Percentiles rank a stretch among this genome's conserved stretches.
These are phyloP conservation scores for Labrus mixtus DNA, from an alignment of 2,113 vertebrate genomes.

Conservation along the genomic window DNA sequence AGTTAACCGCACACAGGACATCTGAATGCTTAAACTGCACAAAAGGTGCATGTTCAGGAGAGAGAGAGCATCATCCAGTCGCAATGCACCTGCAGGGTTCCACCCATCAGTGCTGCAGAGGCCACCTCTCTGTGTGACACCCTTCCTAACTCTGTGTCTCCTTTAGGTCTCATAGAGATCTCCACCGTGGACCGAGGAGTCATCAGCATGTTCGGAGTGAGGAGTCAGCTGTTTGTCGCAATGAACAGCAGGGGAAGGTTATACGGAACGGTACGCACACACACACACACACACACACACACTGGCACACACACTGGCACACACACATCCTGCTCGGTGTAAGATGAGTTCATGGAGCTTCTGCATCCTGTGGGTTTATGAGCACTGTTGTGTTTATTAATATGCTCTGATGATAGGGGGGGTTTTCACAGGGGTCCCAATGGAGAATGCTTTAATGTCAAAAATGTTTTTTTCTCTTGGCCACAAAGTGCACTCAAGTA, in stretches of 20 bases:
- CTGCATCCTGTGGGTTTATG: slow-evolving; percentile 66
- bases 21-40: slow-evolving; percentile 21
- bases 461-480: slow-evolving; percentile 21
- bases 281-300: not conserved
- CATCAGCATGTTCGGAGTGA: slow-evolving; percentile 94
- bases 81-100: slow-evolving; percentile 82
- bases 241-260: slow-evolving; percentile 95
- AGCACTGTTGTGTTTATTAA: slow-evolving; percentile 67
- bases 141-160: slow-evolving; percentile 47
- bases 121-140: slow-evolving; percentile 38
- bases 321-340: slow-evolving; percentile 48
- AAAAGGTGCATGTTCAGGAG: slow-evolving; percentile 11
- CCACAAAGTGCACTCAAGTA: not conserved
- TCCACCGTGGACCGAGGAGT: slow-evolving; percentile 95
- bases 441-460: slow-evolving; percentile 26
- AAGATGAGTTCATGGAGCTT: slow-evolving; percentile 68
- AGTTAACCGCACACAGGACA: slow-evolving; percentile 18
- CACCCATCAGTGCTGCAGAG: slow-evolving; percentile 79
- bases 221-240: slow-evolving; percentile 91
- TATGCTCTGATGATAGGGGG: slow-evolving; percentile 57
- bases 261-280: slow-evolving; percentile 89
- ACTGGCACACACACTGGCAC: not conserved
- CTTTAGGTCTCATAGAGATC: slow-evolving; percentile 91
- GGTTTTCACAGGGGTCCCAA: slow-evolving; percentile 22
- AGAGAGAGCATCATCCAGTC: slow-evolving; percentile 74